phyloP scores from a whole-genome alignment of 2,113 vertebrate species.

The Noctilio leporinus region DNA sequence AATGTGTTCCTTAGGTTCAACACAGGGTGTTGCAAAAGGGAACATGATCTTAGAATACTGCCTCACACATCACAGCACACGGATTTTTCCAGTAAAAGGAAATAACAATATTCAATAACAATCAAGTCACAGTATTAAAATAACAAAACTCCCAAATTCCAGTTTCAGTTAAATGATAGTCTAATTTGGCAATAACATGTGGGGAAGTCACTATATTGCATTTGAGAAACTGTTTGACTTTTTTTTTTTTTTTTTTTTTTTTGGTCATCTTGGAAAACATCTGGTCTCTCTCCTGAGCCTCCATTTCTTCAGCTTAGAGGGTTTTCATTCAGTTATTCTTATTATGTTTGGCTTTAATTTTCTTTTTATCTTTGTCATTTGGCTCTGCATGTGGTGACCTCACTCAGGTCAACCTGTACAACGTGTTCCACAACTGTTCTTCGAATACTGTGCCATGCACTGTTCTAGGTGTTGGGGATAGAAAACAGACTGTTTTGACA shows the following conservation, averaged over 20 bases:
- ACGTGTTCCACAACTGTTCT: too few relatives aligned
- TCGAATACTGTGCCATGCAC: fast-evolving
- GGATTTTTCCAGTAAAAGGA: not conserved
- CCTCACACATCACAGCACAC: too few relatives aligned
- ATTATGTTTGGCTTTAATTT: not conserved
- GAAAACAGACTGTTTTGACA: not conserved
- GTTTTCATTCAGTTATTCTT: not conserved
- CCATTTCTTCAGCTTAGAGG: not conserved
- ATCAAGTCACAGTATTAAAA: not conserved
- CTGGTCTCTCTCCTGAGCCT: not conserved
- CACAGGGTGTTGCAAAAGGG: not conserved
- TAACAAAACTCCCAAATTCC: not conserved
- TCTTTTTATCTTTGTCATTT: not conserved
- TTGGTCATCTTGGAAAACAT: not conserved
- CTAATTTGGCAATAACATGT: not conserved
- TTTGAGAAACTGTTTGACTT: not conserved
- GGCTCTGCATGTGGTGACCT: not conserved
- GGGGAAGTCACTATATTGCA: not conserved
- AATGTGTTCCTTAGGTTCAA: not conserved
- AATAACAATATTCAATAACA: not conserved
- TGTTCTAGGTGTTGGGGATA: not conserved
- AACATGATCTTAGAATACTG: not conserved
- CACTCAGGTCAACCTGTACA: too few relatives aligned
- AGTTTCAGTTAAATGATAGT: not conserved
- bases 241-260: not conserved